These are phyloP conservation scores for Rhabdomys dilectus DNA, from an alignment of 2,113 vertebrate genomes.

Conservation along the genomic window DNA sequence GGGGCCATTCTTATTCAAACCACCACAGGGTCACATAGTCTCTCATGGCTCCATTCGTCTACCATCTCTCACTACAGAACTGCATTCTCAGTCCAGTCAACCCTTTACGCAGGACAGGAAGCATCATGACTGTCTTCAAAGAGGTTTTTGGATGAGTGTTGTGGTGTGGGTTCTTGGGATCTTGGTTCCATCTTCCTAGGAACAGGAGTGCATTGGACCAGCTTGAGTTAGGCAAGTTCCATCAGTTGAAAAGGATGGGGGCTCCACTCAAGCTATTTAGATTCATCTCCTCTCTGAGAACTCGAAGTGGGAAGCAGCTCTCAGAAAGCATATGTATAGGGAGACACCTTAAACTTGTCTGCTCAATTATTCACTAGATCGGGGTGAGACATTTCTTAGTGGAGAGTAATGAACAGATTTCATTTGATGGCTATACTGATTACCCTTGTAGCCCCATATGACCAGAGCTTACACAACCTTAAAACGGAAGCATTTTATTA, in stretches of 20 bases:
- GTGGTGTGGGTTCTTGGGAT: neutral
- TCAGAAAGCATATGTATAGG: neutral
- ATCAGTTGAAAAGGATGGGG: neutral
- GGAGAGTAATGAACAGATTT: neutral
- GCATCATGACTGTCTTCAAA: neutral
- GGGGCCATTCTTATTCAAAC: neutral
- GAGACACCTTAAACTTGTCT: neutral
- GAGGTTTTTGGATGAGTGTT: neutral
- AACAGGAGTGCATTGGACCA: neutral
- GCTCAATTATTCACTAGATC: neutral
- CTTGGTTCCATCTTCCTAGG: neutral
- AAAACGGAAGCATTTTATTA: neutral
- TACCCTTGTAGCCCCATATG: neutral
- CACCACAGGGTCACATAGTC: neutral
- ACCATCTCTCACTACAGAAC: neutral
- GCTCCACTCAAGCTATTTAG: neutral
- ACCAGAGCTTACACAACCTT: neutral
- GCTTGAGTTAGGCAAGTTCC: neutral
- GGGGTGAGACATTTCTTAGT: neutral
- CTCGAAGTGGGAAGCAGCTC: neutral
- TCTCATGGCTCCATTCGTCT: neutral
- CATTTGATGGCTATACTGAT: neutral
- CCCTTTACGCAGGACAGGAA: neutral
- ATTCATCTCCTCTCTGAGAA: neutral
- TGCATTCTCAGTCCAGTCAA: neutral